A percentile compares a stretch with the other conserved stretches of the same genome.
Evolutionary conservation across 2,888 invertebrate species (phyloP).

Genomic region (Callinectes sapidus): DNA sequence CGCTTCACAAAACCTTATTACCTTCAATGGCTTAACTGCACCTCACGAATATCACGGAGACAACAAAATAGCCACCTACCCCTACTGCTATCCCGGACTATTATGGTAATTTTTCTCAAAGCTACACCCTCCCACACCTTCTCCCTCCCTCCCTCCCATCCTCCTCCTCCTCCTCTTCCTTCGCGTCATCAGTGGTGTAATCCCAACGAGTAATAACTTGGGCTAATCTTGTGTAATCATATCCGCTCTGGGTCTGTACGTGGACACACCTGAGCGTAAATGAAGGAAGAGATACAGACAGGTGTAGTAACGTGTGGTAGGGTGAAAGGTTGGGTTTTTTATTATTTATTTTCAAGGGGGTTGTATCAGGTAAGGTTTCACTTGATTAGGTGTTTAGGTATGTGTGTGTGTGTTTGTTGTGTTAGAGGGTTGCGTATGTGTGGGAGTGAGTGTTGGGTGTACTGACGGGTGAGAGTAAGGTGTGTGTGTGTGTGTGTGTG

Average conservation of each 20-base stretch:
- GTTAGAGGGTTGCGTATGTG: too few relatives aligned
- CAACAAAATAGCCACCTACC: conserved; percentile 4
- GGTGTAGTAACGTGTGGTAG: not conserved
- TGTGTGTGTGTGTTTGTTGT: not conserved
- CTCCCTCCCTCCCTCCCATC: not conserved
- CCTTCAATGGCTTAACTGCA: not conserved
- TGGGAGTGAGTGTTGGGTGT: too few relatives aligned
- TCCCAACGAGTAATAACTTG: not conserved
- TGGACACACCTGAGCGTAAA: not conserved
- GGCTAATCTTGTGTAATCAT: not conserved
- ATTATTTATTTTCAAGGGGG: not conserved
- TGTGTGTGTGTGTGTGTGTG: too few relatives aligned
- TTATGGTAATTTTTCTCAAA: not conserved
- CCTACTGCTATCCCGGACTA: not conserved
- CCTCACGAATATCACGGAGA: not conserved
- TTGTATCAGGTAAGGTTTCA: not conserved
- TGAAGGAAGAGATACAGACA: not conserved
- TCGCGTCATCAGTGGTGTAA: not conserved
- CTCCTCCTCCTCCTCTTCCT: not conserved
- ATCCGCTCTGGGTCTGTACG: not conserved
- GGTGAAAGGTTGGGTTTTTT: not conserved
- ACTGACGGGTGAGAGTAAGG: too few relatives aligned
- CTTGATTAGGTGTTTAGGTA: not conserved
- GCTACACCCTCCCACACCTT: not conserved
- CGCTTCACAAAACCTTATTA: conserved; percentile 1